Percentiles rank a stretch among this genome's conserved stretches.
phyloP scores from a whole-genome alignment of 37 sponge, comb jelly and placozoan species.

The Dysidea cf. avara region DNA sequence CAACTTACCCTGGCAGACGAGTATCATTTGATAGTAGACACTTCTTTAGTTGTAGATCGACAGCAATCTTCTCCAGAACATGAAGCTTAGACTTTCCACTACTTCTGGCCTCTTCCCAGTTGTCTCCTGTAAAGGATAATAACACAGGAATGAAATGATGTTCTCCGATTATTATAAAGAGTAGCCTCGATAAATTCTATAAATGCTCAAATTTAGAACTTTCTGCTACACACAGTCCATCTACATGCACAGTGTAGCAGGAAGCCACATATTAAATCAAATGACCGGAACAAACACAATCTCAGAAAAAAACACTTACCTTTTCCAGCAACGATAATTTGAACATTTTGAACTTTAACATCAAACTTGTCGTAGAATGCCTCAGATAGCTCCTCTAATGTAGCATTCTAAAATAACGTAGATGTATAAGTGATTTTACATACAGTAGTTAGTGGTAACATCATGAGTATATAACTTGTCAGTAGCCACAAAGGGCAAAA shows the following conservation, averaged over 20 bases:
- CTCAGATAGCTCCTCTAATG: slow-evolving; percentile 49
- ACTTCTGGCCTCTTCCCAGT: slow-evolving; percentile 46
- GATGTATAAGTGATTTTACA: background rate
- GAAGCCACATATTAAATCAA: too few species aligned
- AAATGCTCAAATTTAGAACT: background rate
- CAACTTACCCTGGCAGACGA: slow-evolving; percentile 40
- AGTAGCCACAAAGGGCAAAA: too few species aligned
- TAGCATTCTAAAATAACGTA: slow-evolving; percentile 38
- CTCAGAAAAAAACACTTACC: background rate
- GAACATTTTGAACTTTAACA: slow-evolving; percentile 37
- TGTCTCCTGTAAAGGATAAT: slow-evolving; percentile 13
- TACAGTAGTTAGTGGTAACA: too few species aligned
- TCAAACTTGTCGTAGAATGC: slow-evolving; percentile 78
- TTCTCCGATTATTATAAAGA: background rate
- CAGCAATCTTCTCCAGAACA: slow-evolving; percentile 42
- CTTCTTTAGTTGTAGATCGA: slow-evolving; percentile 64
- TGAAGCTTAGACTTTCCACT: slow-evolving; percentile 22
- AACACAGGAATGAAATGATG: background rate
- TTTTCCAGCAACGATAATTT: slow-evolving; percentile 51
- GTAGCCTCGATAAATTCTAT: background rate
- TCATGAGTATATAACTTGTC: too few species aligned
- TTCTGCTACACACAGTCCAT: too few species aligned
- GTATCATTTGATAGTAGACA: slow-evolving; percentile 77
- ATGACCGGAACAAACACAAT: background rate
- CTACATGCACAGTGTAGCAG: too few species aligned